Base-by-base conservation (phyloP, 2,797 vertebrate species). In the Propithecus perrieri region DNA sequence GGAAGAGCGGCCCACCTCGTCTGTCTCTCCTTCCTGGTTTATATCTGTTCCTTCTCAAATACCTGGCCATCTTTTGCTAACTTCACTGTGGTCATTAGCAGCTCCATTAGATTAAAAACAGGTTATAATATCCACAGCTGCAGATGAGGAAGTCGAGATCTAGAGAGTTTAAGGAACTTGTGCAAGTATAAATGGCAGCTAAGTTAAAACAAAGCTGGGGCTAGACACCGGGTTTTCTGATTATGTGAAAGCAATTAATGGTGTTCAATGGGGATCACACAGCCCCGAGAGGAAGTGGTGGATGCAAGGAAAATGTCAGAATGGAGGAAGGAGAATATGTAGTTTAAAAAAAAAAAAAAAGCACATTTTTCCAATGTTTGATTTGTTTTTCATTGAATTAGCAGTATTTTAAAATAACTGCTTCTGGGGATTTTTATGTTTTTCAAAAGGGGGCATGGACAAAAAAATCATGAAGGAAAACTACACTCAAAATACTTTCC, bases 301-400 rank as follows among this genome's bases (percentile, higher is more conserved):
- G 18, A 50, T 35, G 6, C 53, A 33, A 22, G 33, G 24, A 55
- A 81, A 74, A 67, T 38, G 8, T 75, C 65, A 80, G 50, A 75
- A 53, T 35, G 26, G 35, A 85, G 41, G 53, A 71, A 96, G 12
- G 72, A 8, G 67, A 81, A 26, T 53, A 20, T n/a, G 11, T 15
- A 57, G 11, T 38, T 69, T n/a, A 7, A 14, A 48, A 15, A 26
- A 13, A 78, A 46, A 13, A 53, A 22, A 55, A 24, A 35, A 43
- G 5, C 30, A 18, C 7, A 78, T 26, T 69, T 87, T 85, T n/a
- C 26, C 5, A 79, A 30, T 78, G 48, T 84, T 96, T 89, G 38
- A 79, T 71, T 84, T 95, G 35, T 14, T 79, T 97, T 89, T 87
- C 35, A 20, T 85, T 88, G 53, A n/a, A 20, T 89, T 69, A 46